Percentiles rank a stretch among this genome's conserved stretches.
Evolutionary conservation across 2,888 invertebrate genomes (phyloP).

Genomic region (Idaea biselata): DNA sequence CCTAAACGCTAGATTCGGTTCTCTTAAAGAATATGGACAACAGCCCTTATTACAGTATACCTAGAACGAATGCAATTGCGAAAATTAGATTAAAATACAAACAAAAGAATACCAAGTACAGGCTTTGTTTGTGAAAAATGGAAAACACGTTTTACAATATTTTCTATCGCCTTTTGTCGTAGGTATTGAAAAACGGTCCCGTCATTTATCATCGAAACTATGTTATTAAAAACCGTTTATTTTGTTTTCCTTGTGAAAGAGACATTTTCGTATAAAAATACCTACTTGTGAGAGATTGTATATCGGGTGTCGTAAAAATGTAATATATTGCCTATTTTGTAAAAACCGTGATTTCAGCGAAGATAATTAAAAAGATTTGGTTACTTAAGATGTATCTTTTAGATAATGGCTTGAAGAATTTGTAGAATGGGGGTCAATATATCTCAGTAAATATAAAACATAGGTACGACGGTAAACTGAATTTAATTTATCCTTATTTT

Average conservation of each 20-base stretch:
- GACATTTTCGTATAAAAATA: neutral
- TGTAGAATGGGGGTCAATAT: no score
- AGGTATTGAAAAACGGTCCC: neutral
- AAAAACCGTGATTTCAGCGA: no score
- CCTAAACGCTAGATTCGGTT: no score
- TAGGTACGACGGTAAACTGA: no score
- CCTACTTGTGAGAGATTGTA: neutral
- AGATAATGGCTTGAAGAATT: no score
- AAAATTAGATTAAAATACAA: neutral
- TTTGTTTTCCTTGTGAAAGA: neutral
- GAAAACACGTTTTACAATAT: neutral
- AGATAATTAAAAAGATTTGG: no score
- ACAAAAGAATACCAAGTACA: neutral
- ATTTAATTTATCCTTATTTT: no score
- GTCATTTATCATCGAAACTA: neutral
- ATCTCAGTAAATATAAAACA: no score
- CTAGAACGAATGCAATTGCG: neutral
- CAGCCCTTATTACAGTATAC: neutral
- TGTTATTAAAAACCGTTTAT: neutral
- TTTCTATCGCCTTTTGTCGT: neutral
- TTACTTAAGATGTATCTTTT: no score
- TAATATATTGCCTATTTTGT: no score
- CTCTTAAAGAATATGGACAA: neutral
- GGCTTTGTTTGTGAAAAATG: neutral
- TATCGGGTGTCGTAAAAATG: no score